Percentiles rank a stretch among this genome's conserved stretches.
Conservation (phyloP, 1,140 invertebrate species). For the Drosophila jambulina region DNA sequence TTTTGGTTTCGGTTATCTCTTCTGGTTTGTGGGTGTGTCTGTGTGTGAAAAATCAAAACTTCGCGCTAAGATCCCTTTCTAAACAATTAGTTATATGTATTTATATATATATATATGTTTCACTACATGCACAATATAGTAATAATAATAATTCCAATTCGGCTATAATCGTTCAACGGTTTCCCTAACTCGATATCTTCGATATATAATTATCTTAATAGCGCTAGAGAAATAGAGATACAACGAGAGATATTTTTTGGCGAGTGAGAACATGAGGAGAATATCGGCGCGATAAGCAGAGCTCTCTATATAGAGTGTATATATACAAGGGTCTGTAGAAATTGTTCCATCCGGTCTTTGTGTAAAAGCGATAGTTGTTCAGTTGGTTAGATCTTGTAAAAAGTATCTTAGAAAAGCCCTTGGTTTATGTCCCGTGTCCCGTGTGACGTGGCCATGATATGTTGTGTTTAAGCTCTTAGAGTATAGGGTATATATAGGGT, state of each 20-base stretch:
- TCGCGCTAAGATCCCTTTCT: slow-evolving; percentile 37
- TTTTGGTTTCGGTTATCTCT: slow-evolving; percentile 55
- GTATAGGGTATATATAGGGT: slow-evolving; percentile 38
- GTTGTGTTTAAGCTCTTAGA: slow-evolving; percentile 71
- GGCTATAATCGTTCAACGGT: slow-evolving; percentile 29
- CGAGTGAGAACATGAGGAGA: slow-evolving; percentile 36
- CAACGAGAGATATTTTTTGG: slow-evolving; percentile 31
- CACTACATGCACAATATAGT: slow-evolving; percentile 60
- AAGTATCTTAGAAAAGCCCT: slow-evolving; percentile 74
- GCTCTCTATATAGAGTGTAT: slow-evolving; percentile 40
- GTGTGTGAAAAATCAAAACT: slow-evolving; percentile 45
- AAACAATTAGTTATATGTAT: slow-evolving; percentile 44
- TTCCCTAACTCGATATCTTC: slow-evolving; percentile 31
- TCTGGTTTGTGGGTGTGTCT: slow-evolving; percentile 6
- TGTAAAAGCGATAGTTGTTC: slow-evolving; percentile 57
- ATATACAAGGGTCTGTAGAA: slow-evolving; percentile 54
- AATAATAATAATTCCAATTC: slow-evolving; percentile 43
- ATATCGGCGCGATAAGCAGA: slow-evolving; percentile 30
- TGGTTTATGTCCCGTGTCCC: slow-evolving; percentile 29
- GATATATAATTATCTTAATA: slow-evolving; percentile 13
- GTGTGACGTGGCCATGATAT: slow-evolving; percentile 57
- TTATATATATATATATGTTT: slow-evolving; percentile 6
- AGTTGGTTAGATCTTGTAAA: slow-evolving; percentile 59
- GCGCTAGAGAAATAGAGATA: slow-evolving; percentile 28
- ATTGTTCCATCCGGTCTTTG: slow-evolving; percentile 23